Evolutionary conservation across 2,888 invertebrate genomes (phyloP).

Genomic region (Tipula confusa): DNA sequence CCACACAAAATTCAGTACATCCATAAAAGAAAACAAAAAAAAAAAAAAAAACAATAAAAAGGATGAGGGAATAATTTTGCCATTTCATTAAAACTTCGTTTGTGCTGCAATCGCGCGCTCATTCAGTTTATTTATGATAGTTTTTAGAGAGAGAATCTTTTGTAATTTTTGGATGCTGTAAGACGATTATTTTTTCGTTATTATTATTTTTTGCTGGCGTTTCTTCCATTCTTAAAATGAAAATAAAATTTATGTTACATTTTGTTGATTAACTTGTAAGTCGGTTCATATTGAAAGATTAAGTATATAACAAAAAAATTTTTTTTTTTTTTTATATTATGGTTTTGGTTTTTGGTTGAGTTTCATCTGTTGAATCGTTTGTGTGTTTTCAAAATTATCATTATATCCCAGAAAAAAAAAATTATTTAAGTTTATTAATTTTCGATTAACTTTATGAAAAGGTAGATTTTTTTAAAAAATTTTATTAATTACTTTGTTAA

Average conservation of each 20-base stretch:
- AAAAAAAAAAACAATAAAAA: neutral
- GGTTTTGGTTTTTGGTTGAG: neutral
- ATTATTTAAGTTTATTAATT: conserved; percentile 3
- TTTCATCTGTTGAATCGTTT: neutral
- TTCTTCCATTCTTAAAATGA: neutral
- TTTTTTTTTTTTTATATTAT: neutral
- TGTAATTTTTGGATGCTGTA: neutral
- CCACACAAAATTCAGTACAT: neutral
- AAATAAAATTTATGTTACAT: neutral
- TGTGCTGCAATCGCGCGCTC: neutral
- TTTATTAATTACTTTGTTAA: neutral
- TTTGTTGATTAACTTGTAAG: conserved; percentile 20
- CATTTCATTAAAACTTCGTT: neutral
- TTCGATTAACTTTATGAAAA: conserved; percentile 12
- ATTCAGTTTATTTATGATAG: neutral
- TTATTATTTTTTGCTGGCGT: neutral
- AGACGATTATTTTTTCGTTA: neutral
- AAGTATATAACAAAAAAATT: neutral
- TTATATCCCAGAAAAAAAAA: neutral
- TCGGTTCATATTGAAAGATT: conserved; percentile 12
- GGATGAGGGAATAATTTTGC: conserved; percentile 1
- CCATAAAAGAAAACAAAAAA: neutral
- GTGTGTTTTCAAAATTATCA: neutral
- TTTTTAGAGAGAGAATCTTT: neutral
- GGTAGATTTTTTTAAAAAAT: neutral